These are phyloP conservation scores for Epirrhoe tristata DNA, from an alignment of 2,888 invertebrate species.

Conservation along the genomic window DNA sequence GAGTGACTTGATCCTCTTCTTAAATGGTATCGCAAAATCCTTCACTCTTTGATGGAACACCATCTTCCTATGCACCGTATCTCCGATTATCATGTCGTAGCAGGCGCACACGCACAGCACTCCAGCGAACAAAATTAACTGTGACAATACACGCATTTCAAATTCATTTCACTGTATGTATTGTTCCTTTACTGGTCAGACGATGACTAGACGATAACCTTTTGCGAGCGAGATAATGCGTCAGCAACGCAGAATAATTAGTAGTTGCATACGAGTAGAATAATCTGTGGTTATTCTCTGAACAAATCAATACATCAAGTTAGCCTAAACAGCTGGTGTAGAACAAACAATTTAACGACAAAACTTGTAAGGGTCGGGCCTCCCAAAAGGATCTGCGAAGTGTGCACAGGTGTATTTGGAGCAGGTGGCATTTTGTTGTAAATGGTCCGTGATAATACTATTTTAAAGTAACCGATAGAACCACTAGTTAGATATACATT, in stretches of 20 bases:
- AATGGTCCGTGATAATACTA: background rate
- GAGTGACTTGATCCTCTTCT: constrained; percentile 73
- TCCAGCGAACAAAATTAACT: constrained; percentile 58
- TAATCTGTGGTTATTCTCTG: constrained; percentile 1
- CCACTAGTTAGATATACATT: background rate
- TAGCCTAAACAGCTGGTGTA: constrained; percentile 1
- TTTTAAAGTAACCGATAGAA: background rate
- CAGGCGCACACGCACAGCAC: constrained; percentile 60
- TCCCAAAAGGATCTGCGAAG: background rate
- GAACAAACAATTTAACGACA: constrained; percentile 12
- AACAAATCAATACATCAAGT: background rate
- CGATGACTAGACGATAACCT: constrained; percentile 62
- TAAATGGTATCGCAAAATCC: constrained; percentile 79
- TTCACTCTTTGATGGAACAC: constrained; percentile 80
- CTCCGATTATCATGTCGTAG: constrained; percentile 78
- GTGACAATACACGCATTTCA: constrained; percentile 68
- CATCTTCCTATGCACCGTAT: constrained; percentile 80
- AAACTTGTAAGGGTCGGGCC: background rate
- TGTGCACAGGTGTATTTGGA: constrained; percentile 19
- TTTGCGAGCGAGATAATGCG: constrained; percentile 42
- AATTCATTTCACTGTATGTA: constrained; percentile 56
- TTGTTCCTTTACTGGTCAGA: constrained; percentile 44
- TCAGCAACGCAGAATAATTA: constrained; percentile 8
- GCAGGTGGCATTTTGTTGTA: constrained; percentile 1
- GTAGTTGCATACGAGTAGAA: constrained; percentile 9